A percentile compares a stretch with the other conserved stretches of the same genome.
These are phyloP conservation scores for Oryzias melastigma DNA, from an alignment of 2,113 vertebrate genomes.

Conservation along the genomic window DNA sequence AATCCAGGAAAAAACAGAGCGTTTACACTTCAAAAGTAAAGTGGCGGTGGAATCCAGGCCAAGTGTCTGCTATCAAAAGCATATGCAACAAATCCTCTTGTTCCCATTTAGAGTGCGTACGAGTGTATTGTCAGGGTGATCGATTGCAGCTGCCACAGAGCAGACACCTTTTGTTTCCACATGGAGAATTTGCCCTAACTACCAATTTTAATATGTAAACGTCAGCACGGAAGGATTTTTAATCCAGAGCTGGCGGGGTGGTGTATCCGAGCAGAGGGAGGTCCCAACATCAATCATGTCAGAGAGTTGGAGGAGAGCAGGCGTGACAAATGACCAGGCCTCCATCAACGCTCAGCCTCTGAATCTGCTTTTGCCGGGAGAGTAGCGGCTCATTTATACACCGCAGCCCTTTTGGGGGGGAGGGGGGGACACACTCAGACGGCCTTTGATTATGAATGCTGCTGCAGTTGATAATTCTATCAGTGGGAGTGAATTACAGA, in stretches of 20 bases:
- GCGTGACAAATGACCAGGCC: conserved; percentile 66
- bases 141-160: conserved; percentile 39
- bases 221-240: conserved; percentile 70
- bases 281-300: conserved; percentile 65
- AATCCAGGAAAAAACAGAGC: too few relatives aligned
- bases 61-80: neutral
- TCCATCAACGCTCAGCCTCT: conserved; percentile 46
- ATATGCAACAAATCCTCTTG: conserved; percentile 19
- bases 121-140: conserved; percentile 53
- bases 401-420: conserved; percentile 20
- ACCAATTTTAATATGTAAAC: conserved; percentile 71
- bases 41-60: neutral
- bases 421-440: conserved; percentile 12
- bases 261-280: conserved; percentile 55
- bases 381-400: conserved; percentile 41
- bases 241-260: conserved; percentile 64
- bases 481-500: conserved; percentile 19
- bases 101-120: conserved; percentile 25
- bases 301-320: conserved; percentile 31
- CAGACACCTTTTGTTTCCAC: conserved; percentile 58
- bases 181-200: conserved; percentile 56
- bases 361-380: conserved; percentile 5
- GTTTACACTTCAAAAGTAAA: neutral
- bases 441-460: conserved; percentile 27
- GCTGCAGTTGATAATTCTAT: conserved; percentile 5